Conservation (phyloP, 2,113 vertebrate genomes). For the Gorsachius goisagi region DNA sequence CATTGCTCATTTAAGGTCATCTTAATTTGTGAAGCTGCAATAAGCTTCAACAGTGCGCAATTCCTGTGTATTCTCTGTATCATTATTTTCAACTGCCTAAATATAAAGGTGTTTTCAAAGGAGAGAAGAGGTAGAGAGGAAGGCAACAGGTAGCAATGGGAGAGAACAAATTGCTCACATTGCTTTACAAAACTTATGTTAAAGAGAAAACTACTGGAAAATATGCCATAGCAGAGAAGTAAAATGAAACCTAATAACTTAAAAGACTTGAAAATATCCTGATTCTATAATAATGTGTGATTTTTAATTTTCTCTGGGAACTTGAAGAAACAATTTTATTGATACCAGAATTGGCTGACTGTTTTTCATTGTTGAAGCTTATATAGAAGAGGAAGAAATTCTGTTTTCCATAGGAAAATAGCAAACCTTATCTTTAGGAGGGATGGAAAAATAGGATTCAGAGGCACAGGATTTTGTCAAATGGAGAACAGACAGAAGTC, state of each 20-base stretch:
- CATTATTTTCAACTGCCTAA: background rate
- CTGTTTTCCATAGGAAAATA: background rate
- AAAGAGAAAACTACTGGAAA: background rate
- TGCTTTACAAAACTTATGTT: background rate
- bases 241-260: background rate
- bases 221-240: background rate
- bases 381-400: background rate
- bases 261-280: background rate
- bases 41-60: background rate
- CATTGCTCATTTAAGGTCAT: background rate
- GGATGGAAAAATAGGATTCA: background rate
- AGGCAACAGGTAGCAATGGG: background rate
- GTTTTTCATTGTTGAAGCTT: background rate
- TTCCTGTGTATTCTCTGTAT: background rate
- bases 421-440: background rate
- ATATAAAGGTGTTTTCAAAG: background rate
- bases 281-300: background rate
- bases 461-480: background rate
- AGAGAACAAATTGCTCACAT: background rate
- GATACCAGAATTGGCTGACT: background rate
- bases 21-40: background rate
- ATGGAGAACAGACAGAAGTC: background rate
- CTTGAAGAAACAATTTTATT: background rate
- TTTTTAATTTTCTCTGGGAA: background rate
- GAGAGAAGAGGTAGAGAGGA: background rate